Conservation (phyloP, 2,113 vertebrate genomes). For the Castor canadensis region DNA sequence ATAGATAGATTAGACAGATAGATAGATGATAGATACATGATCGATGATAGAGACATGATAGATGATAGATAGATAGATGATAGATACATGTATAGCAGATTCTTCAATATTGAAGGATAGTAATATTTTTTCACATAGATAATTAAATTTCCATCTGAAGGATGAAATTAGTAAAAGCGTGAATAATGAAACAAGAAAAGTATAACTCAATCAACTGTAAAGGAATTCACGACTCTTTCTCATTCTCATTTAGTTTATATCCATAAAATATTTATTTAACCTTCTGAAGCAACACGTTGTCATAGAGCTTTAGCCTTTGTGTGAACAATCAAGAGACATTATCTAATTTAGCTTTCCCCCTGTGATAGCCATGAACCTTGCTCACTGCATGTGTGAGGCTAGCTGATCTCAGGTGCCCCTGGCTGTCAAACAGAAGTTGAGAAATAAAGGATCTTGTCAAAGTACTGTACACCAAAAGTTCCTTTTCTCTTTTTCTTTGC, state of each 20-base stretch:
- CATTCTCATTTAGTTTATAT: neutral
- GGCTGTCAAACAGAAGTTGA: neutral
- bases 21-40: too few relatives aligned
- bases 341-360: neutral
- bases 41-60: too few relatives aligned
- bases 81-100: neutral
- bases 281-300: neutral
- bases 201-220: neutral
- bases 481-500: constrained; percentile 66
- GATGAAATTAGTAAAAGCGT: neutral
- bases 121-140: neutral
- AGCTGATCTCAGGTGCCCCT: neutral
- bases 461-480: constrained; percentile 48
- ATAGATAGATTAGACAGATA: too few relatives aligned
- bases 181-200: neutral
- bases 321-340: neutral
- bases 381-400: neutral
- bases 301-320: constrained; percentile 5
- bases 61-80: too few relatives aligned
- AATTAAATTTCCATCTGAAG: neutral
- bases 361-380: neutral
- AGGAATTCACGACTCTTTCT: neutral
- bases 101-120: neutral
- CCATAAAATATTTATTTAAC: constrained; percentile 7
- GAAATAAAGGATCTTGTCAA: neutral